phyloP scores from a whole-genome alignment of 2,113 vertebrate genomes.

The Probosciger aterrimus region DNA sequence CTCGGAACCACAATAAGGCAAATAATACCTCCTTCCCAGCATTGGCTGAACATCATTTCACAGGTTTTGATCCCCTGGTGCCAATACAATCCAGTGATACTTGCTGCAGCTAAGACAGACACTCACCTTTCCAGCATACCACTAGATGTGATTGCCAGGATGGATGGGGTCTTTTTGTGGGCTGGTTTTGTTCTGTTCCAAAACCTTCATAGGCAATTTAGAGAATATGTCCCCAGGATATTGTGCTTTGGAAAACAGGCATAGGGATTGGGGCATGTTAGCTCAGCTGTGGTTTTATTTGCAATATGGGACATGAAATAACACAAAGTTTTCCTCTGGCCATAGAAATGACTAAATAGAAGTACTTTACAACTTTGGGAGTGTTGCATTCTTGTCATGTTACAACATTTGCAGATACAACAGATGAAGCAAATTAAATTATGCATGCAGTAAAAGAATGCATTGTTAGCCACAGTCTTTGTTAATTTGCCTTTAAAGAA shows the following conservation, averaged over 20 bases:
- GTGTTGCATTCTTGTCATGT: not conserved
- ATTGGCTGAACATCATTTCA: not conserved
- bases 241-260: not conserved
- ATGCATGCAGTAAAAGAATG: not conserved
- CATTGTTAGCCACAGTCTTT: not conserved
- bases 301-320: not conserved
- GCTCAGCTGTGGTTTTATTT: constrained; percentile 27
- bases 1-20: not conserved
- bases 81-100: accelerated
- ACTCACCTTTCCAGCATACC: not conserved
- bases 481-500: not conserved
- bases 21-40: not conserved
- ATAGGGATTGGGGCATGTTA: not conserved
- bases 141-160: not conserved
- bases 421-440: constrained; percentile 33
- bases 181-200: not conserved
- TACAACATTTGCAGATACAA: constrained; percentile 1
- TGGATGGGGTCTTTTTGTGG: not conserved
- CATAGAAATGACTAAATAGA: not conserved
- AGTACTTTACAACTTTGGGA: not conserved
- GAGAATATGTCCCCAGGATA: not conserved
- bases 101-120: not conserved
- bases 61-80: not conserved
- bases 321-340: constrained; percentile 10
- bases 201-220: not conserved